These are phyloP conservation scores for Drosophila ercepeae DNA, from an alignment of 1,140 invertebrate species.

Conservation along the genomic window DNA sequence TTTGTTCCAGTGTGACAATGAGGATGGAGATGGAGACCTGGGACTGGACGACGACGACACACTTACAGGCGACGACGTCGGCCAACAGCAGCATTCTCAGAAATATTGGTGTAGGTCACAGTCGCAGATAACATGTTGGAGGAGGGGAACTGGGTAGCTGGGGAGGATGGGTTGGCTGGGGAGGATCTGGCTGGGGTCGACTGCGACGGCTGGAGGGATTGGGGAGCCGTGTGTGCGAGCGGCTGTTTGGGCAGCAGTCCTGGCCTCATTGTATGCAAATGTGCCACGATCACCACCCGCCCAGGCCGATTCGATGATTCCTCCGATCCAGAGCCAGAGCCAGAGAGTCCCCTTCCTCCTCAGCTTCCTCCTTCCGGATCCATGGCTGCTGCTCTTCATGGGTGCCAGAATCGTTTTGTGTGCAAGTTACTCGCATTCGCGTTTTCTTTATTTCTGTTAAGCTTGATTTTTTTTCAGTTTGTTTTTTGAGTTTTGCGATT, in stretches of 20 bases:
- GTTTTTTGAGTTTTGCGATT: constrained; percentile 79
- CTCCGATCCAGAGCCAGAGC: constrained; percentile 11
- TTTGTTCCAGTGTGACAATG: neutral
- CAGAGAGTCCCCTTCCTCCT: constrained; percentile 11
- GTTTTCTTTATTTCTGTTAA: constrained; percentile 40
- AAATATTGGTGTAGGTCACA: constrained; percentile 84
- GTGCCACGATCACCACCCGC: constrained; percentile 80
- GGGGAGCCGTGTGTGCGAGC: constrained; percentile 11
- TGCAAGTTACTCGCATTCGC: constrained; percentile 55
- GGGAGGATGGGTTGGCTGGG: neutral
- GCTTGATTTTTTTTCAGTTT: constrained; percentile 29
- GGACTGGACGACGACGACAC: constrained; percentile 73
- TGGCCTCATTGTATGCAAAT: constrained; percentile 84
- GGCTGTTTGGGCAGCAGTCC: constrained; percentile 47
- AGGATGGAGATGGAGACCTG: constrained; percentile 38
- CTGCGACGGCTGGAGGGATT: neutral
- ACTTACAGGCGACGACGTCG: constrained; percentile 79
- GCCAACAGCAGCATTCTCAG: constrained; percentile 81
- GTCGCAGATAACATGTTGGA: constrained; percentile 83
- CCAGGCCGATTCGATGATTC: constrained; percentile 56
- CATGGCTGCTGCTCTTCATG: constrained; percentile 59
- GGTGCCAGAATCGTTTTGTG: constrained; percentile 82
- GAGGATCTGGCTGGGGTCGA: neutral
- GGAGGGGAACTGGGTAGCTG: constrained; percentile 1
- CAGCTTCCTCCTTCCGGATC: constrained; percentile 6